phyloP scores from a whole-genome alignment of 2,888 invertebrate genomes.

The Parnassius mnemosyne region DNA sequence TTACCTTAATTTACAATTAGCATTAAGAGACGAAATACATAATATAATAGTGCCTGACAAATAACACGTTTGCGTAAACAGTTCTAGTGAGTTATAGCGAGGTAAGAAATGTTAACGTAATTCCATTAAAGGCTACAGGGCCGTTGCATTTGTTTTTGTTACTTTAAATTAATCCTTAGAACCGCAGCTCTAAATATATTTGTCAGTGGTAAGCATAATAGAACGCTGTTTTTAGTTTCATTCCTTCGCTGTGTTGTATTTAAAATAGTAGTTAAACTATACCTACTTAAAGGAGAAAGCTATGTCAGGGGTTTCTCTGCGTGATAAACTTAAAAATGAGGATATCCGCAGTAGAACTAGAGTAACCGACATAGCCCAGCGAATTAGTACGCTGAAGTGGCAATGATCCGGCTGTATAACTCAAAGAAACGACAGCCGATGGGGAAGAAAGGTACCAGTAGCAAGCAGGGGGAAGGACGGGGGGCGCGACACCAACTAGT shows the following conservation, averaged over 20 bases:
- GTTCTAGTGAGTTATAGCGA: conserved; percentile 13
- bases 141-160: conserved; percentile 15
- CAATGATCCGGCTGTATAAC: no score
- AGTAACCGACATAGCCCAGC: no score
- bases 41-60: background rate
- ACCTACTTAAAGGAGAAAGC: background rate
- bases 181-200: conserved; percentile 4
- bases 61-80: conserved; percentile 7
- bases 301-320: background rate
- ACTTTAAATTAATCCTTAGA: conserved; percentile 13
- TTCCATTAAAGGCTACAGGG: conserved; percentile 10
- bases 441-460: no score
- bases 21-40: no score
- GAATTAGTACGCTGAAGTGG: no score
- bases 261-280: background rate
- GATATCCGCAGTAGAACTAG: no score
- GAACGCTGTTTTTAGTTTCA: conserved; percentile 6
- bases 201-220: conserved; percentile 3
- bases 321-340: no score
- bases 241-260: background rate
- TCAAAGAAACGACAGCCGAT: no score
- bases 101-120: conserved; percentile 13
- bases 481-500: no score
- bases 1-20: no score
- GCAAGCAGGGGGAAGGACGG: no score